These are phyloP conservation scores for Torymus tubicola DNA, from an alignment of 2,888 invertebrate species.

Conservation along the genomic window DNA sequence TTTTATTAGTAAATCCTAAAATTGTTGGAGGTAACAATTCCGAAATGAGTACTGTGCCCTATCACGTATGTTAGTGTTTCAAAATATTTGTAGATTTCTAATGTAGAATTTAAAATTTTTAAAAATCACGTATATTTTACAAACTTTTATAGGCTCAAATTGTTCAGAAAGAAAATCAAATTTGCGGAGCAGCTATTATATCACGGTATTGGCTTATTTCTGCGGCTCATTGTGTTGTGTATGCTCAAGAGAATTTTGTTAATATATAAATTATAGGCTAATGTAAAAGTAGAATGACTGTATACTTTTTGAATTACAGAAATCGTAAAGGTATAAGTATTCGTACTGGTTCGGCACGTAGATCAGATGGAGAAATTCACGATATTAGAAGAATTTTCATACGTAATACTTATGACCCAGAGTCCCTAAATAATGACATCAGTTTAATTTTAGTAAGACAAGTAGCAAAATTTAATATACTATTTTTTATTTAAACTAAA, in stretches of 20 bases:
- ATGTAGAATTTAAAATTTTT: background rate
- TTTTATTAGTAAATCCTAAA: background rate
- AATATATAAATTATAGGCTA: background rate
- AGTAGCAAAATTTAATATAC: background rate
- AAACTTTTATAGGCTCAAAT: background rate
- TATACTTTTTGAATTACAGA: background rate
- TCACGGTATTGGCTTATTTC: conserved; percentile 24
- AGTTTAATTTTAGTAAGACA: background rate
- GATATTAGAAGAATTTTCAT: background rate
- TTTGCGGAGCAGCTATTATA: conserved; percentile 30
- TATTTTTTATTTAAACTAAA: no score
- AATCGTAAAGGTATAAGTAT: background rate
- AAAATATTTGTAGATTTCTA: no score
- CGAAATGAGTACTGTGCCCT: conserved; percentile 7
- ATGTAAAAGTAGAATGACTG: background rate
- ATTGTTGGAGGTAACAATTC: conserved; percentile 11
- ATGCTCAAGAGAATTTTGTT: background rate
- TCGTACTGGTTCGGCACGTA: conserved; percentile 3
- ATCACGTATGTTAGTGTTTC: conserved; percentile 16
- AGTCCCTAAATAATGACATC: background rate
- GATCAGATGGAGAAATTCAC: background rate
- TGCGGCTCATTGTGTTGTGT: conserved; percentile 29
- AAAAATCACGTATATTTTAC: background rate
- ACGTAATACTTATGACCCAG: background rate
- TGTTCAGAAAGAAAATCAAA: background rate